phyloP scores from a whole-genome alignment of 2,113 vertebrate species.

The Beaufortia kweichowensis region DNA sequence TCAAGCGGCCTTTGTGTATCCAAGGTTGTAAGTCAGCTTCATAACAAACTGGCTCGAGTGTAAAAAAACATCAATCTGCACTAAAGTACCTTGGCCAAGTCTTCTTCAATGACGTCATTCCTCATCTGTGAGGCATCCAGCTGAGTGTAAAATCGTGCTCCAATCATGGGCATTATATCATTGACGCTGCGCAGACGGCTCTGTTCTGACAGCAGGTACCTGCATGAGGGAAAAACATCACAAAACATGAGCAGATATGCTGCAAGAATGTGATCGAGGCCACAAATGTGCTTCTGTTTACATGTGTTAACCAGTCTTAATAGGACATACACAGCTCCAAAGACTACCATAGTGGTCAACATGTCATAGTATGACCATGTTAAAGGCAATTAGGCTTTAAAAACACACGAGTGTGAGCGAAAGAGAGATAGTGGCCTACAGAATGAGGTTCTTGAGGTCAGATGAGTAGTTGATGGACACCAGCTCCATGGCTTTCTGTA shows the following conservation, averaged over 20 bases:
- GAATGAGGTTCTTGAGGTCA: slow-evolving; percentile 99
- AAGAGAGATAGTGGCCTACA: slow-evolving; percentile 77
- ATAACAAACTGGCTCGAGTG: neutral
- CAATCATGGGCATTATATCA: slow-evolving; percentile 99
- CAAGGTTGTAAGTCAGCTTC: neutral
- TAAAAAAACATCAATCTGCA: neutral
- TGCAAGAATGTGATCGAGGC: neutral
- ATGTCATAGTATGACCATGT: neutral
- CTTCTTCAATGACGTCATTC: slow-evolving; percentile 98
- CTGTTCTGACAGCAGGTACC: slow-evolving; percentile 97
- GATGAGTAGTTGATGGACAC: slow-evolving; percentile 99
- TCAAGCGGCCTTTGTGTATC: too few relatives aligned
- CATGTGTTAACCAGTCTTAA: neutral
- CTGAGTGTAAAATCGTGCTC: slow-evolving; percentile 97
- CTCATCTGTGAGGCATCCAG: slow-evolving; percentile 98
- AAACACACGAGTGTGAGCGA: neutral
- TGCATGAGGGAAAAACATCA: slow-evolving; percentile 56
- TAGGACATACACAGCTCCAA: neutral
- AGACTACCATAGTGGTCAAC: neutral
- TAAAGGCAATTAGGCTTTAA: neutral
- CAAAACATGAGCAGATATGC: neutral
- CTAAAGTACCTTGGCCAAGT: slow-evolving; percentile 89
- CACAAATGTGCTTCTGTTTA: neutral
- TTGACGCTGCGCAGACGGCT: slow-evolving; percentile 96
- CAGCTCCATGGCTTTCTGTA: slow-evolving; percentile 99